A percentile compares a stretch with the other conserved stretches of the same genome.
These are phyloP conservation scores for Phataginus tetradactyla DNA, from an alignment of 2,797 vertebrate genomes.

Conservation along the genomic window DNA sequence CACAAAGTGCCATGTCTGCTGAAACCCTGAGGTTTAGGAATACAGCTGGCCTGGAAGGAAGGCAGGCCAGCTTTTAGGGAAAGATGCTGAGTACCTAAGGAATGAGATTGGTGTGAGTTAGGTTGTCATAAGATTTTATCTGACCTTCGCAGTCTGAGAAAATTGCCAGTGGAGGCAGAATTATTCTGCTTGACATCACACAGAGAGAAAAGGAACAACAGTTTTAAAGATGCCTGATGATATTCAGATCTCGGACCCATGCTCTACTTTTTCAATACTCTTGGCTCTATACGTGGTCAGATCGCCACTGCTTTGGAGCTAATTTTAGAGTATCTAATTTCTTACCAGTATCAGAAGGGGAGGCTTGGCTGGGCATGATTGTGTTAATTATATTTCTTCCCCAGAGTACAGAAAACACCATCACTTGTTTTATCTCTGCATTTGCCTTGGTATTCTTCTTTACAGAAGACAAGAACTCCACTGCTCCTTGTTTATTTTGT, in stretches of 20 bases:
- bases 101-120: not conserved
- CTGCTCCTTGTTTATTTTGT: not conserved
- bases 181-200: not conserved
- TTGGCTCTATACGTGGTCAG: not conserved
- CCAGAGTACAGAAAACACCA: not conserved
- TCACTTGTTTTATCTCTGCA: not conserved
- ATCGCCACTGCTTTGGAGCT: not conserved
- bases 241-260: not conserved
- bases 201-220: not conserved
- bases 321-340: slow-evolving; percentile 26
- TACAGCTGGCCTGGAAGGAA: not conserved
- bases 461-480: not conserved
- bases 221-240: not conserved
- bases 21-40: not conserved
- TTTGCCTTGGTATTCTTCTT: not conserved
- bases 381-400: slow-evolving; percentile 11
- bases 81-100: not conserved
- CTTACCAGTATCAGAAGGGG: not conserved
- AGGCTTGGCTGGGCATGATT: not conserved
- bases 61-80: not conserved
- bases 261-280: not conserved
- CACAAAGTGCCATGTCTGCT: not conserved
- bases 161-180: not conserved
- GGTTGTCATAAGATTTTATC: not conserved
- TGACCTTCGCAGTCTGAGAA: not conserved